Evolutionary conservation across 2,888 invertebrate species (phyloP).

Genomic region (Tethea ocularis): DNA sequence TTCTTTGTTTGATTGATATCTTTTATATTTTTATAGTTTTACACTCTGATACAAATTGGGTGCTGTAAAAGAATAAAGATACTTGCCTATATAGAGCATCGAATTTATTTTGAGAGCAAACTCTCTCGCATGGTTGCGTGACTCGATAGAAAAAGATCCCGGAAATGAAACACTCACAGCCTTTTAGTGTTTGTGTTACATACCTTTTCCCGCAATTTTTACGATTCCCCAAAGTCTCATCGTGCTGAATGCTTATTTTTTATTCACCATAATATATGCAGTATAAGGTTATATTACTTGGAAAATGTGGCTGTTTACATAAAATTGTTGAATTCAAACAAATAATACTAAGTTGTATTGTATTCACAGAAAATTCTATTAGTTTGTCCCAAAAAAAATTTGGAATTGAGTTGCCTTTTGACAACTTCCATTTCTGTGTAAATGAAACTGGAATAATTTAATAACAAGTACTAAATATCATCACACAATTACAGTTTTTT

Average conservation of each 20-base stretch:
- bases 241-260: constrained; percentile 25
- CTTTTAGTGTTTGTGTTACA: constrained; percentile 53
- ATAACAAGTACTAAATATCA: no score
- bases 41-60: neutral
- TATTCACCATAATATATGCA: constrained; percentile 21
- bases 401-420: no score
- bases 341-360: neutral
- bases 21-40: no score
- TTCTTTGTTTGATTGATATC: no score
- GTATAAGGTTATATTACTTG: constrained; percentile 13
- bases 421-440: no score
- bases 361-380: neutral
- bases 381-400: neutral
- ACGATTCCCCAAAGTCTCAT: constrained; percentile 27
- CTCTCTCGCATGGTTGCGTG: constrained; percentile 41
- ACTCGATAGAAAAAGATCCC: constrained; percentile 48
- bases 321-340: neutral
- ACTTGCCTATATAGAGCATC: constrained; percentile 30
- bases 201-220: constrained; percentile 40
- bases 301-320: neutral
- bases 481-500: no score
- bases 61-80: constrained; percentile 1
- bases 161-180: constrained; percentile 64
- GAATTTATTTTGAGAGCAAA: constrained; percentile 40
- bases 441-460: no score